Evolutionary conservation across 2,797 vertebrate species (phyloP).

Genomic region (Ceryle rudis): DNA sequence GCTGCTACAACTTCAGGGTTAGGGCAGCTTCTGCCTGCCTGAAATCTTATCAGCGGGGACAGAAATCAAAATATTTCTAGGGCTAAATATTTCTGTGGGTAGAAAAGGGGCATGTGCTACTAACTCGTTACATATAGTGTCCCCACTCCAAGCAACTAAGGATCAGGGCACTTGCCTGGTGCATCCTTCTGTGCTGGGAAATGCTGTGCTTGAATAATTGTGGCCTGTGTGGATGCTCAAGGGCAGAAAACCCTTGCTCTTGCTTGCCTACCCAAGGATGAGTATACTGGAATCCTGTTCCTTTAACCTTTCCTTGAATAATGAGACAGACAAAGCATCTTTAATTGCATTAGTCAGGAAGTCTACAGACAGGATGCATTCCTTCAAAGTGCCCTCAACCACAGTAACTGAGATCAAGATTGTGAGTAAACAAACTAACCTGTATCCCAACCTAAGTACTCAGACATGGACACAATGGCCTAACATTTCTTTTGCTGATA

Average conservation of each 20-base stretch:
- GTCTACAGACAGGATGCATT: not conserved
- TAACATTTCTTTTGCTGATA: not conserved
- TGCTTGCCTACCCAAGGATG: constrained; percentile 19
- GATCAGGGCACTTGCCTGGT: constrained; percentile 24
- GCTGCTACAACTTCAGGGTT: constrained; percentile 8
- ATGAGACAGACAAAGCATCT: constrained; percentile 15
- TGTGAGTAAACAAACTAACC: not conserved
- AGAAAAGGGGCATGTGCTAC: constrained; percentile 16
- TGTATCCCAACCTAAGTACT: not conserved
- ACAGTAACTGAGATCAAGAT: not conserved
- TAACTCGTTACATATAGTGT: not conserved
- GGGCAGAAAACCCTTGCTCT: not conserved
- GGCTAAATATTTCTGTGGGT: constrained; percentile 60
- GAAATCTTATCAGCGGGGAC: not conserved
- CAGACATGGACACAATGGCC: not conserved
- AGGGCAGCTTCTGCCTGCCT: constrained; percentile 38
- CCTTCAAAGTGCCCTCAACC: not conserved
- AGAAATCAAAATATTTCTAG: constrained; percentile 37
- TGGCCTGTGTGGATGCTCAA: not conserved
- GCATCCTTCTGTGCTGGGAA: constrained; percentile 3
- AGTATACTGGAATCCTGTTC: not conserved
- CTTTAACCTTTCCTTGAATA: constrained; percentile 7
- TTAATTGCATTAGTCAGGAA: not conserved
- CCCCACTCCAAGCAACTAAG: not conserved
- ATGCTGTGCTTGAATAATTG: constrained; percentile 12